Percentiles rank a stretch among this genome's conserved stretches.
Evolutionary conservation across 2,797 vertebrate genomes (phyloP).

Genomic region (Phrynocephalus forsythii): DNA sequence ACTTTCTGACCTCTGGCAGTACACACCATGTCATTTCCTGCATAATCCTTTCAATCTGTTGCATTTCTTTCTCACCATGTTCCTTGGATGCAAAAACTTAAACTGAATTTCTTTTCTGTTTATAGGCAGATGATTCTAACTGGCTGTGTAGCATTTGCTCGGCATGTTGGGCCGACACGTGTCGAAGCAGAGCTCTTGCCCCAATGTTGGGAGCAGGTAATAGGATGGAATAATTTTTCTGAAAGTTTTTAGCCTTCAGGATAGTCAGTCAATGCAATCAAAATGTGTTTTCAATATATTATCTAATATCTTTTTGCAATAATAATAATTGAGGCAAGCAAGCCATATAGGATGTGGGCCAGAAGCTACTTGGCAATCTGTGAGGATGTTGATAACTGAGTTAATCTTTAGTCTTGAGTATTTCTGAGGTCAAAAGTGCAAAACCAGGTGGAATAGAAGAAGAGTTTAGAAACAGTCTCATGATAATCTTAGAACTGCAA

Average conservation of each 20-base stretch:
- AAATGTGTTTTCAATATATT: background rate
- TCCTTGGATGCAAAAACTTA: conserved; percentile 2
- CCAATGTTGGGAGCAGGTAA: conserved; percentile 99
- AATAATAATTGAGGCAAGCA: background rate
- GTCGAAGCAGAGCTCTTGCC: conserved; percentile 98
- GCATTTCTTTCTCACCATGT: background rate
- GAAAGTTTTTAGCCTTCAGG: background rate
- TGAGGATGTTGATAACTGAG: background rate
- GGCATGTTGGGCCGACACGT: conserved; percentile 95
- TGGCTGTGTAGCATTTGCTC: conserved; percentile 96
- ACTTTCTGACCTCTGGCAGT: background rate
- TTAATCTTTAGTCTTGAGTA: background rate
- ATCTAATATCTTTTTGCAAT: background rate
- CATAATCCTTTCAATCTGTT: background rate
- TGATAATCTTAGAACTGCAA: too few relatives aligned
- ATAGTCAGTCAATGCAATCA: background rate
- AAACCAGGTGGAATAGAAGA: background rate
- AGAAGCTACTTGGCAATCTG: background rate
- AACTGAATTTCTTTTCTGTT: conserved; percentile 24
- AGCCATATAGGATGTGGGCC: background rate
- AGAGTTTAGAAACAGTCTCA: background rate
- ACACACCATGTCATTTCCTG: background rate
- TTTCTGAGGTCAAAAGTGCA: background rate
- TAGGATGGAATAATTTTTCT: conserved; percentile 19
- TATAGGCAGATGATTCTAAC: conserved; percentile 98